Evolutionary conservation across 2,113 vertebrate species (phyloP).

Genomic region (Paramormyrops kingsleyae): DNA sequence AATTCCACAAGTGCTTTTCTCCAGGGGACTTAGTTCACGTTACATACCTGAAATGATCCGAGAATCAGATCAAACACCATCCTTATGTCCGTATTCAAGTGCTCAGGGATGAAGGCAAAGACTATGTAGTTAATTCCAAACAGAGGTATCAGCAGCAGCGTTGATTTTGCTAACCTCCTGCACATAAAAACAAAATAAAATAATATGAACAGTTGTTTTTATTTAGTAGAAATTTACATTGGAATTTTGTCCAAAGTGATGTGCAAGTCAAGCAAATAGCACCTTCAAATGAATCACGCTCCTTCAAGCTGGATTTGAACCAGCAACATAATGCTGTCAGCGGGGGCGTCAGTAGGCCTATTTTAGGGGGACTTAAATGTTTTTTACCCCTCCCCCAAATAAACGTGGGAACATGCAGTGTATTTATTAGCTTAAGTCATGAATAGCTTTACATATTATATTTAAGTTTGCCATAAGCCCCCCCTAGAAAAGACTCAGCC

Average conservation of each 20-base stretch:
- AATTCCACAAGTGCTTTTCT: background rate
- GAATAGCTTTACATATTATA: too few relatives aligned
- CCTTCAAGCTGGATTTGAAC: background rate
- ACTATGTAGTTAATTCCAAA: constrained; percentile 91
- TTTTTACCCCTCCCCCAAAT: too few relatives aligned
- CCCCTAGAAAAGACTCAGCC: too few relatives aligned
- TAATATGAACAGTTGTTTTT: background rate
- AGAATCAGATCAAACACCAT: constrained; percentile 84
- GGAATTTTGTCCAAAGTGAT: background rate
- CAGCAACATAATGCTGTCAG: background rate
- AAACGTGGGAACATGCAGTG: too few relatives aligned
- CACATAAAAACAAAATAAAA: constrained; percentile 17
- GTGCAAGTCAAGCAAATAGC: background rate
- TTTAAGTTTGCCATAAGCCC: too few relatives aligned
- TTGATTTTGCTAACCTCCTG: constrained; percentile 93
- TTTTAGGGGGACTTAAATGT: too few relatives aligned
- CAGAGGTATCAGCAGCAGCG: constrained; percentile 87
- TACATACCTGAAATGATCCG: constrained; percentile 88
- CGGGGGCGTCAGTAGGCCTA: too few relatives aligned
- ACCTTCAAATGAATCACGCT: background rate
- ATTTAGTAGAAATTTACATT: background rate
- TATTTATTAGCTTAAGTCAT: too few relatives aligned
- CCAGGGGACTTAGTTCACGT: background rate
- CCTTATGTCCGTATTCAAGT: constrained; percentile 66
- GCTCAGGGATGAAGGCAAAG: constrained; percentile 84